Base-by-base conservation (phyloP, 2,888 invertebrate species). In the Argyra leucocephala region DNA sequence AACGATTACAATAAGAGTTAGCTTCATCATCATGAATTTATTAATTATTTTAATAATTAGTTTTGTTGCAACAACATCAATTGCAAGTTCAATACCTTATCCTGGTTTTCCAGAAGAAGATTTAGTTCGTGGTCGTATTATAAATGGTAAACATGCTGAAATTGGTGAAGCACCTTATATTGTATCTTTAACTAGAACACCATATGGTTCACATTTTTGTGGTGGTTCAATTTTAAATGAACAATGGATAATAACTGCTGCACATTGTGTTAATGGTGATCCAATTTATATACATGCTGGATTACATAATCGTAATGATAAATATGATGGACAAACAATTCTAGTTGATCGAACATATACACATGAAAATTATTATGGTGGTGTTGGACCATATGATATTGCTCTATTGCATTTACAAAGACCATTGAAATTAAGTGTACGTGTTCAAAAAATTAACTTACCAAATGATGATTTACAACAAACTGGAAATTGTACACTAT, bases 381-480 rank as follows among this genome's bases (percentile, higher is more conserved):
- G 76, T 2, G 77, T 80, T 57, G 80, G 78, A 2, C 79, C 80
- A 67, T 77, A 84, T 68, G 85, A 86, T 71, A 81, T 86, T 62
- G 85, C 82, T 23, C 70, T 85, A 15, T 71, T 85, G 62, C 70
- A 70, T 60, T 59, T 76, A 48, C 66, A 66, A 0, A 58, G 67
- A 10, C 67, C 74, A 18, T 75, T 79, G 58, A 65, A 74, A 57
- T 74, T 72, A 64, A 22, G 10, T 26, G 72, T 72, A 31, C 26
- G 62, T 24, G 66, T 69, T 18, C 4, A 36, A 4, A 61, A 48
- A 18, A 66, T 68, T 61, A 6, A 31, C 4, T 61, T 67, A 10
- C 69, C 69, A 57, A 61, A 61, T 12, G 23, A 62, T 15, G 64
- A 66, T 0, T 37, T 12, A 7, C 66, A 62, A 24, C 69, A 65